Evolutionary conservation across 1,140 invertebrate species (phyloP).

Genomic region (Macrotrachela quadricornifera): DNA sequence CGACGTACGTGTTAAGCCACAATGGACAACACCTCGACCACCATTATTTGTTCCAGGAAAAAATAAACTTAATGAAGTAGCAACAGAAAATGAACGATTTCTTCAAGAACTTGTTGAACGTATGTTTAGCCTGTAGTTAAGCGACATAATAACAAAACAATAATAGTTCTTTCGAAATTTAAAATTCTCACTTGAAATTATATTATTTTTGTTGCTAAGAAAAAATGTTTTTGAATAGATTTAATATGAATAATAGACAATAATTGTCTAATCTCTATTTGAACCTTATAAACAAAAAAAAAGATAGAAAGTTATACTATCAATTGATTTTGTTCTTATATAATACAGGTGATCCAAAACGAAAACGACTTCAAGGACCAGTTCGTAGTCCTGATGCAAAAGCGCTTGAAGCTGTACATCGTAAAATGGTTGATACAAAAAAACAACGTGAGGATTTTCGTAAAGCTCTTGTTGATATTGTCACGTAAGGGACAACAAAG

Average conservation of each 20-base stretch:
- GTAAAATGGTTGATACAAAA: constrained; percentile 17
- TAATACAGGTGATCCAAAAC: not conserved
- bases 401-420: not conserved
- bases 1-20: constrained; percentile 20
- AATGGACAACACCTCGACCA: constrained; percentile 22
- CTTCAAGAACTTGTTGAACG: constrained; percentile 21
- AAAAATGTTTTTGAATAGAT: too few relatives aligned
- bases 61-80: constrained; percentile 13
- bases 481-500: too few relatives aligned
- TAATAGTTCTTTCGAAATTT: constrained; percentile 14
- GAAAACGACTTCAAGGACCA: not conserved
- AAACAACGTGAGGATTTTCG: constrained; percentile 59
- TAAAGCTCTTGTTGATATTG: constrained; percentile 47
- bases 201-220: too few relatives aligned
- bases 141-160: constrained; percentile 16
- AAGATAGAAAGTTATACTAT: too few relatives aligned
- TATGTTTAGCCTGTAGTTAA: constrained; percentile 15
- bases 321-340: not conserved
- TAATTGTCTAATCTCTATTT: too few relatives aligned
- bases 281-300: too few relatives aligned
- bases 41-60: constrained; percentile 18
- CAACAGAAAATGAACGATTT: constrained; percentile 17
- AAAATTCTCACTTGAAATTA: too few relatives aligned
- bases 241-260: too few relatives aligned
- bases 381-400: not conserved